Evolutionary conservation across 2,113 vertebrate species (phyloP).

Genomic region (Myiopsitta monachus): DNA sequence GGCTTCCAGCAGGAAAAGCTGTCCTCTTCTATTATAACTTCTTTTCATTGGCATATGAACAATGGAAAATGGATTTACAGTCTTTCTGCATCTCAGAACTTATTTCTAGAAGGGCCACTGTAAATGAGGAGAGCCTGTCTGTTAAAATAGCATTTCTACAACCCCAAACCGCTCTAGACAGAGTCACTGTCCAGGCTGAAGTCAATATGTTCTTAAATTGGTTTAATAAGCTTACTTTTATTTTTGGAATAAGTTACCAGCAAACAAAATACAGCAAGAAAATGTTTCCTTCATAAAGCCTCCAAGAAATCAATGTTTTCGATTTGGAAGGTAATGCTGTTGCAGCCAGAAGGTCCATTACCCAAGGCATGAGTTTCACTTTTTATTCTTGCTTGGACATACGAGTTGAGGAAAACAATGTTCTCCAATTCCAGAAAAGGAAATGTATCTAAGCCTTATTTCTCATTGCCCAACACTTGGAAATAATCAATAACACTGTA

Average conservation of each 20-base stretch:
- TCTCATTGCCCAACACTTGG: not conserved
- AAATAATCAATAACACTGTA: not conserved
- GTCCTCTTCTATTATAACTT: not conserved
- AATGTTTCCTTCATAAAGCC: constrained; percentile 37
- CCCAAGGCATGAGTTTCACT: not conserved
- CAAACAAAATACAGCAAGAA: constrained; percentile 29
- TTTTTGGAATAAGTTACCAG: constrained; percentile 2
- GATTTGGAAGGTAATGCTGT: not conserved
- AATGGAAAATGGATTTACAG: not conserved
- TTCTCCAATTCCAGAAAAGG: not conserved
- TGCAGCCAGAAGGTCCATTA: constrained; percentile 28
- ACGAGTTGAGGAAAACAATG: not conserved
- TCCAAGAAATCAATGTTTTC: constrained; percentile 38
- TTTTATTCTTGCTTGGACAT: not conserved
- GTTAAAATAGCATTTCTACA: not conserved
- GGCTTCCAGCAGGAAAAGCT: not conserved
- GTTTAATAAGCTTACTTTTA: constrained; percentile 32
- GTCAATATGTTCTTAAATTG: not conserved
- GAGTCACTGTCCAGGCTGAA: not conserved
- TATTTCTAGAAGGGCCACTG: not conserved
- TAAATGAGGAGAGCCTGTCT: not conserved
- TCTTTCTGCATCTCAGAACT: not conserved
- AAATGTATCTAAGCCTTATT: not conserved
- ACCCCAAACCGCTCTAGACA: not conserved
- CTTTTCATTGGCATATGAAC: not conserved